phyloP scores from a whole-genome alignment of 2,113 vertebrate genomes.

The Isurus oxyrinchus region DNA sequence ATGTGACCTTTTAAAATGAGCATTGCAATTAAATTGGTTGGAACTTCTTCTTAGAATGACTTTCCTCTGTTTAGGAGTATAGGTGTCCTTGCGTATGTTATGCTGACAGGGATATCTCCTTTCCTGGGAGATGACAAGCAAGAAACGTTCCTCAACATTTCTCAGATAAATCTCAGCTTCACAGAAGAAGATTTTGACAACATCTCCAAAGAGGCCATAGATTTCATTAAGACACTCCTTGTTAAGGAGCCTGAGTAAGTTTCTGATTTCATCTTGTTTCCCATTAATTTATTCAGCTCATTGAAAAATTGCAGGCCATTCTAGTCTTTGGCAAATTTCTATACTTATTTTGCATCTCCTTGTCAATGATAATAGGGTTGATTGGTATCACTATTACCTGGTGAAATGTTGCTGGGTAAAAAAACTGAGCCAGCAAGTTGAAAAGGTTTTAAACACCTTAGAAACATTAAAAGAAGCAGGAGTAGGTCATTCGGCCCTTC shows the following conservation, averaged over 20 bases:
- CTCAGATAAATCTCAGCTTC: slow-evolving; percentile 63
- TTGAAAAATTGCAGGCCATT: background rate
- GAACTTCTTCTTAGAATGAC: background rate
- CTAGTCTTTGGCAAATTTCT: background rate
- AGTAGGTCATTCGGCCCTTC: too few relatives aligned
- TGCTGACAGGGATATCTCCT: slow-evolving; percentile 63
- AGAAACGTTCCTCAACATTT: slow-evolving; percentile 67
- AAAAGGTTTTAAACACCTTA: background rate
- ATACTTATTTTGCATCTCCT: background rate
- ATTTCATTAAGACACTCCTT: slow-evolving; percentile 61
- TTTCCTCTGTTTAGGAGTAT: slow-evolving; percentile 54
- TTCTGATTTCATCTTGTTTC: background rate
- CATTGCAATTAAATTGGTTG: background rate
- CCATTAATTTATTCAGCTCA: background rate
- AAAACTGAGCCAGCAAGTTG: background rate
- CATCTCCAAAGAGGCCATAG: slow-evolving; percentile 48
- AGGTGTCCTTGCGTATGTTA: slow-evolving; percentile 61
- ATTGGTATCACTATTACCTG: background rate
- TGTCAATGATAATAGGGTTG: background rate
- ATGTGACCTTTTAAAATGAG: slow-evolving; percentile 38
- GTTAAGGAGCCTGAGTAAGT: slow-evolving; percentile 59
- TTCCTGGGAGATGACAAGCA: slow-evolving; percentile 65
- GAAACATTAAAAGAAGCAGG: too few relatives aligned
- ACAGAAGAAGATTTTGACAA: slow-evolving; percentile 55
- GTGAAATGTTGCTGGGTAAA: background rate